Percentiles rank a stretch among this genome's conserved stretches.
These are phyloP conservation scores for Halcyon senegalensis DNA, from an alignment of 2,113 vertebrate species.

Conservation along the genomic window DNA sequence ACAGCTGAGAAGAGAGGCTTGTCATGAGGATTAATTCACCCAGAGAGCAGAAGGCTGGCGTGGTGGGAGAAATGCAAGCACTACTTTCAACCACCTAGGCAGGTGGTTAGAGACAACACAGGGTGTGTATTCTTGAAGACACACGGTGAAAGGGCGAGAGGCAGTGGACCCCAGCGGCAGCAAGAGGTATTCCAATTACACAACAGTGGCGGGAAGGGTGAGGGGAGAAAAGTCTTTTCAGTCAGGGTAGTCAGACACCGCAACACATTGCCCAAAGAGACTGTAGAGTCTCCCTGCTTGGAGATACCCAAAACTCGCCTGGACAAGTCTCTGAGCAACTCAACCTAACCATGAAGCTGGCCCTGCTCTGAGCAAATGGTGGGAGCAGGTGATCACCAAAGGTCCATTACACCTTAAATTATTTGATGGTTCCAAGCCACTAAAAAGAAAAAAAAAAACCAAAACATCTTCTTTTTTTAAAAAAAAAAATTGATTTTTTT, in stretches of 20 bases:
- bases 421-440: not conserved
- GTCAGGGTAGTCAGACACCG: not conserved
- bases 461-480: not conserved
- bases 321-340: not conserved
- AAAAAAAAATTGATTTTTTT: not conserved
- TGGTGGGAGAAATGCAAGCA: not conserved
- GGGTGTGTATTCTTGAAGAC: not conserved
- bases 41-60: not conserved
- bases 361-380: not conserved
- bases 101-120: not conserved
- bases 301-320: not conserved
- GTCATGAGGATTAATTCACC: not conserved
- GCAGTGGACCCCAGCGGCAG: not conserved
- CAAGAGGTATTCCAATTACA: not conserved
- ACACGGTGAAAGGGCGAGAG: not conserved
- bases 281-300: not conserved
- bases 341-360: not conserved
- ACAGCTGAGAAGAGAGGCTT: not conserved
- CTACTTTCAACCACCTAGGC: not conserved
- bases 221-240: not conserved
- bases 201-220: not conserved
- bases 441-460: not conserved
- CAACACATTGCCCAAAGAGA: not conserved
- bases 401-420: not conserved
- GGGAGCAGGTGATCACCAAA: not conserved